Evolutionary conservation across 1,140 invertebrate genomes (phyloP).

Genomic region (Thalassaphorura encarpata): DNA sequence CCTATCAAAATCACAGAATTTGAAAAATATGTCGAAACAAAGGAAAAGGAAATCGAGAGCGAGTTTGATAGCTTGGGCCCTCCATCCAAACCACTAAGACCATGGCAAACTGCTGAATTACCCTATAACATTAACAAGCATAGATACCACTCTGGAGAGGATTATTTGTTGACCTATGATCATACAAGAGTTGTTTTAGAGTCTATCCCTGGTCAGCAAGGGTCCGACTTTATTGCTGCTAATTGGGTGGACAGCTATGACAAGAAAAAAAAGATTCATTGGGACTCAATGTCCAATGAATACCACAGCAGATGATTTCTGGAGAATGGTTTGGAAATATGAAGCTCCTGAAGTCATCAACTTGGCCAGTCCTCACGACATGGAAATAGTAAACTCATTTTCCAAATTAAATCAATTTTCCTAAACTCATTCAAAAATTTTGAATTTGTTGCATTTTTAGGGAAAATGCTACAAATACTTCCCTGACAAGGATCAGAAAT

Average conservation of each 20-base stretch:
- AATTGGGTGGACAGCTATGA: constrained; percentile 1
- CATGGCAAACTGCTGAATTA: background rate
- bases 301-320: background rate
- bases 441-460: background rate
- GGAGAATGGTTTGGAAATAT: background rate
- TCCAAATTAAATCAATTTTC: background rate
- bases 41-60: background rate
- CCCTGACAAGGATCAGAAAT: background rate
- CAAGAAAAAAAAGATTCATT: background rate
- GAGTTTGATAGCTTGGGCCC: background rate
- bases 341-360: background rate
- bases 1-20: background rate
- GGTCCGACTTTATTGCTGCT: background rate
- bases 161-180: constrained; percentile 1
- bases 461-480: background rate
- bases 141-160: background rate
- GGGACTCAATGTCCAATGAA: constrained; percentile 1
- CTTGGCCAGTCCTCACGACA: constrained; percentile 1
- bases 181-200: background rate
- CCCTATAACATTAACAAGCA: background rate
- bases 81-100: background rate
- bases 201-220: background rate
- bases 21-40: background rate
- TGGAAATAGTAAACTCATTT: background rate
- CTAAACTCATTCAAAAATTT: background rate